A percentile compares a stretch with the other conserved stretches of the same genome.
Evolutionary conservation across 2,113 vertebrate species (phyloP).

Genomic region (Actenoides hombroni): DNA sequence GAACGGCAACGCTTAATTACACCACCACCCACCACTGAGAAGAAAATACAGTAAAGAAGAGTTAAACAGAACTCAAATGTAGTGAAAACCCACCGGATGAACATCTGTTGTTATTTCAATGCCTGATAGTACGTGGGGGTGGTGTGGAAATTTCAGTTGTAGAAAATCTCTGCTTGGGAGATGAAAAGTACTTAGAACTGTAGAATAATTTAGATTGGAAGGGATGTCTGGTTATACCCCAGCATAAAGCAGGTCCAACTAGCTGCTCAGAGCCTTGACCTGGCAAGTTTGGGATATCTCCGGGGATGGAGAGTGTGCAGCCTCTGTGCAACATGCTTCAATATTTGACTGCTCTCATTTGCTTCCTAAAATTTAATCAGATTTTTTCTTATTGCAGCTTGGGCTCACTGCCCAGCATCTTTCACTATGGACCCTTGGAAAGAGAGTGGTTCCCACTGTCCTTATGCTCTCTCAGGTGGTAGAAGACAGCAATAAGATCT

Average conservation of each 20-base stretch:
- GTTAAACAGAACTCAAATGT: background rate
- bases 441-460: no score
- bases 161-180: background rate
- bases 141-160: background rate
- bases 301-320: background rate
- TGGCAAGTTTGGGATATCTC: background rate
- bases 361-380: background rate
- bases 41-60: background rate
- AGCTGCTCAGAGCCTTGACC: background rate
- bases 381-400: background rate
- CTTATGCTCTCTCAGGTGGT: no score
- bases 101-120: background rate
- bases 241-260: background rate
- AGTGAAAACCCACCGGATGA: background rate
- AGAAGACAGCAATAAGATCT: background rate
- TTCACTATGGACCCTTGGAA: background rate
- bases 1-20: background rate
- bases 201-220: background rate
- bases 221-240: background rate
- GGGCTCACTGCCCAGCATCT: background rate
- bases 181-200: background rate
- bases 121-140: background rate
- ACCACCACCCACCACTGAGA: background rate
- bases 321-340: background rate
- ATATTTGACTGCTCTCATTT: background rate